Base-by-base conservation (phyloP, 2,888 invertebrate genomes). In the Eupithecia insigniata region DNA sequence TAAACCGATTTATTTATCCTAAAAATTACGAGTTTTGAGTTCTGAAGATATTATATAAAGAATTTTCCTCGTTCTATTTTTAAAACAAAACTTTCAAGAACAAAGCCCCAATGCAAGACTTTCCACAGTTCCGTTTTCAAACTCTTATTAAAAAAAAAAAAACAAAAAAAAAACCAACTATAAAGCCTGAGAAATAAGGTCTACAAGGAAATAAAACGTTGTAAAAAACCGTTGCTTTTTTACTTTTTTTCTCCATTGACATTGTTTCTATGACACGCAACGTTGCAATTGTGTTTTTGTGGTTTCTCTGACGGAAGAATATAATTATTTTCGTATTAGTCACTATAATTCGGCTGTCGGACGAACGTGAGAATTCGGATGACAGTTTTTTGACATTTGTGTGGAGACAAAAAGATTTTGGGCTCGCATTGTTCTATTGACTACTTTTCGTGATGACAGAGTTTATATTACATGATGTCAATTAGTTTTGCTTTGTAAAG, bases 311-410 rank as follows among this genome's bases (percentile, higher is more conserved):
- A 76, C 91, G 92, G 93, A 92, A 92, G 92, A 87, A 81, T 84
- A 83, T 89, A 90, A 92, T 93, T 93, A 93, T 92, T 85, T 92
- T 90, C 89, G 86, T 89, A 93, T 93, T 92, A 92, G 89, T 87
- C 85, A 87, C 88, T 87, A 89, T 89, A 87, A 90, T 86, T 82
- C 81, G 84, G 83, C 81, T 84, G 84, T 84, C 83, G 77, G 77
- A 77, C 78, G 75, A 76, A 74, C 82, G 83, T 85, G 83, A 80
- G 85, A 85, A 85, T 79, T 65, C 36, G 64, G 66, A 79, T 71
- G 83, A 83, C 84, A 83, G 77, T 81, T 81, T 84, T 81, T 80
- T 82, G 65, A 64, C 34, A 30, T 69, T 61, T 69, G 66, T 39
- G 66, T 76, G 74, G 67, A 72, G 67, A 75, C 77, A 69, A 78